Evolutionary conservation across 2,888 invertebrate species (phyloP), one percentile per base, ranked within the genome.

Genomic region (Hypomecis punctinalis): DNA sequence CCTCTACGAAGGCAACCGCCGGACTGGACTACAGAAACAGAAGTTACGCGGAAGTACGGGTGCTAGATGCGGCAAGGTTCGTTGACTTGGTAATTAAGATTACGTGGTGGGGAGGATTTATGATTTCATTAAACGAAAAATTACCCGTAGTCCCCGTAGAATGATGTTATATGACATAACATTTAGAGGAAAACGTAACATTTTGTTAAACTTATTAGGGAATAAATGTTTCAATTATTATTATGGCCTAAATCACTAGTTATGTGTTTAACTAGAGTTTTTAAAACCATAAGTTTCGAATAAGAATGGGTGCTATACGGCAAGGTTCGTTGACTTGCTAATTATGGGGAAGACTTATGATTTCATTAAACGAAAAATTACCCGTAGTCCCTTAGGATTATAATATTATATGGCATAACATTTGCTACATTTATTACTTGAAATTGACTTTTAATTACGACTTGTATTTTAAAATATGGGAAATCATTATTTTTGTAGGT

Each of bases 21-120:
- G 61, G 54, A 67, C 67, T 67, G 58, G 58, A 51, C 60, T 35
- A n/a, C 43, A 43, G 37, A 51, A 42, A 37, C 43, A 57, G 40
- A 67, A 63, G 54, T 63, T 49, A 5, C 23, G 51, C 52, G 63
- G 67, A 63, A 63, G 46, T 37, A 57, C 9, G 33, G 23, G 39
- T n/a, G 8, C 60, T 67, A 51, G 63, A 63, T 60, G 56, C 40
- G 60, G 43, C 63, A 10, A 47, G 63, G 57, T 67, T 23, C 67
- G 49, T 52, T 61, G 63, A 61, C 61, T 61, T 54, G 13, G 40
- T 57, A 61, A 61, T 60, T 61, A 47, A 40, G 48, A 47, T 54
- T 49, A 51, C 52, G 40, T 37, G 51, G 13, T 62, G 11, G 39
- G 56, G 43, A 45, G 35, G 43, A 55, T 51, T 62, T 62, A 56